Evolutionary conservation across 2,113 vertebrate genomes (phyloP).

Genomic region (Lates calcarifer): DNA sequence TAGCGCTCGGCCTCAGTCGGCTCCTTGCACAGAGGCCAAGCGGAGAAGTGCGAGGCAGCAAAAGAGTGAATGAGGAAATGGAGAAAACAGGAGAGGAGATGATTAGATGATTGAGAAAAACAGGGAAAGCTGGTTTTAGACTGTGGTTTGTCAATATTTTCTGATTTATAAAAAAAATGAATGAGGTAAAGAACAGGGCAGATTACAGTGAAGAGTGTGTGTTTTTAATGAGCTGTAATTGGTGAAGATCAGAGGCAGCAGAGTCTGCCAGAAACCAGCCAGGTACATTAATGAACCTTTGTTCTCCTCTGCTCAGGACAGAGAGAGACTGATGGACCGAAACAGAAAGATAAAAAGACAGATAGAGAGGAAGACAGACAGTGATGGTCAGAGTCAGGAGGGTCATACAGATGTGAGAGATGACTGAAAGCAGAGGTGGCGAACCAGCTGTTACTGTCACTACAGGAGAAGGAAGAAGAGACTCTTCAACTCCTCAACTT

Average conservation of each 20-base stretch:
- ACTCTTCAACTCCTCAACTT: background rate
- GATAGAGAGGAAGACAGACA: background rate
- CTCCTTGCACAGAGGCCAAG: constrained; percentile 6
- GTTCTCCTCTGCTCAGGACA: constrained; percentile 49
- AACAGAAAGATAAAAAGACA: background rate
- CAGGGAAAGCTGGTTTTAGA: background rate
- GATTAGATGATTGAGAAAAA: background rate
- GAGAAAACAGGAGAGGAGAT: background rate
- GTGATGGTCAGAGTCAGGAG: background rate
- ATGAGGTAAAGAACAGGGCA: constrained; percentile 8
- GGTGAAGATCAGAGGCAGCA: constrained; percentile 60
- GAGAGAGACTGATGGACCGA: constrained; percentile 18
- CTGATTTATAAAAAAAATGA: background rate
- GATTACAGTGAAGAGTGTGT: background rate
- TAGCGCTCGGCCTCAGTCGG: constrained; percentile 29
- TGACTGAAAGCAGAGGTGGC: background rate
- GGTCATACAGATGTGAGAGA: background rate
- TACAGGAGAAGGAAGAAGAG: background rate
- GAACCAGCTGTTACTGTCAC: background rate
- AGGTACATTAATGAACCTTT: constrained; percentile 68
- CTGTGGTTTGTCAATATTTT: background rate
- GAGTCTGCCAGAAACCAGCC: constrained; percentile 43
- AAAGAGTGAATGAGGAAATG: background rate
- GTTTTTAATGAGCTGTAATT: constrained; percentile 60
- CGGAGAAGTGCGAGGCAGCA: background rate